Base-by-base conservation (phyloP, 2,888 invertebrate genomes). In the Glomeris marginata region DNA sequence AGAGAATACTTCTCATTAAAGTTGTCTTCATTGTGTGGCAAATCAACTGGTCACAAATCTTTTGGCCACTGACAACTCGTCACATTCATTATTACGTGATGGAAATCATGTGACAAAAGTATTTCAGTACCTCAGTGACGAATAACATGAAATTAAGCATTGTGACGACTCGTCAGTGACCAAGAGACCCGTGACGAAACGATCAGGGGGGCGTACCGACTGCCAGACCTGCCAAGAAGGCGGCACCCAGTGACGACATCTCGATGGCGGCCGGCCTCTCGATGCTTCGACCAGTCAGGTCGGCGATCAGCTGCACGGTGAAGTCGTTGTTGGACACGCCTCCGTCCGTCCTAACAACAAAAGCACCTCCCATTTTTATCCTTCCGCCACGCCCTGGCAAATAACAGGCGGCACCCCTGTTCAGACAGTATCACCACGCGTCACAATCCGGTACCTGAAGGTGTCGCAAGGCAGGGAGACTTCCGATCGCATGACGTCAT, bases 261-360 rank as follows among this genome's bases (percentile, higher is more conserved):
- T 94, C 91, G 0, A 77, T 71, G 54, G 78, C 77, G 0, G 68
- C 65, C 0, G 84, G 75, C 35, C 92, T 72, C 64, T 88, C 82
- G 3, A 94, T 81, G 1, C 70, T 65, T 47, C 84, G 66, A 0
- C 77, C 78, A 1, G 83, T 82, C 48, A 91, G 71, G 65, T 94
- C 86, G 0, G 92, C 79, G 56, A 95, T 74, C 51, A 86, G 69
- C 66, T 94, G 92, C 58, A 86, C 80, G 41, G 95, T 72, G 63
- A 95, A 95, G 67, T 91, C 80, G 66, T 92, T 95, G 55, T 78
- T 79, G 0, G 91, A 82, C n/a, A 95, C 91, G n/a, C 95, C 95
- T 2, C 95, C 95, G 66, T 90, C 76, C 61, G 94, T 92, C 66
- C 6, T 71, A 70, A 43, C 15, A 55, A 48, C 55, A 54, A 55